These are phyloP conservation scores for Corythaeola cristata DNA, from an alignment of 2,113 vertebrate genomes.

Conservation along the genomic window DNA sequence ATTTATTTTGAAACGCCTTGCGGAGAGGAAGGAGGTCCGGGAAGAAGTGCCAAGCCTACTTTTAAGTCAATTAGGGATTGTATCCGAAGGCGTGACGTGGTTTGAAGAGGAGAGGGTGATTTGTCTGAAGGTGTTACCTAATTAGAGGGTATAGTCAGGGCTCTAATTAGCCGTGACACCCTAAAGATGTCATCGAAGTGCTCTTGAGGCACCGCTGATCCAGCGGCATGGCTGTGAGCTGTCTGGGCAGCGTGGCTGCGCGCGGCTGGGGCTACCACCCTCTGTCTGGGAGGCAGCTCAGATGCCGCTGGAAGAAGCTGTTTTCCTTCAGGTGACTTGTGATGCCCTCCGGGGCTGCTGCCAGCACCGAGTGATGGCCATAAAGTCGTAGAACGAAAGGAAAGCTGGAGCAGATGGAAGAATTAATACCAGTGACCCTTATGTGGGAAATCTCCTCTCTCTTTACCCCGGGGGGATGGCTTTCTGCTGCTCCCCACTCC, in stretches of 20 bases:
- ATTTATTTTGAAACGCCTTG: conserved; percentile 19
- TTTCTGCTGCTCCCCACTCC: neutral
- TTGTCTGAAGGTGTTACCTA: conserved; percentile 55
- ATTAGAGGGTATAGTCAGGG: neutral
- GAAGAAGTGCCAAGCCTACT: conserved; percentile 1
- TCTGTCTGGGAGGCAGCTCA: neutral
- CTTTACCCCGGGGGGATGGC: neutral
- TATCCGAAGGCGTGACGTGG: neutral
- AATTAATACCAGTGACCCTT: neutral
- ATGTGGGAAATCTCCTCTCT: neutral
- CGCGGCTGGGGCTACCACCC: neutral
- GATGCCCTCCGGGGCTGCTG: neutral
- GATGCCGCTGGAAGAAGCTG: neutral
- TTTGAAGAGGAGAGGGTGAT: conserved; percentile 1
- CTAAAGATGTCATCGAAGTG: conserved; percentile 33
- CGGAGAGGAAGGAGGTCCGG: neutral
- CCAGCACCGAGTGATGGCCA: neutral
- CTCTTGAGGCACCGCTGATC: neutral
- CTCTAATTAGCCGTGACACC: conserved; percentile 50
- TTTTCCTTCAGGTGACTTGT: neutral
- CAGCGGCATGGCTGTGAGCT: neutral
- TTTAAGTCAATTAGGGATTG: conserved; percentile 21
- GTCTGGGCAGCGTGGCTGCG: neutral
- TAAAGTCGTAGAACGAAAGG: neutral
- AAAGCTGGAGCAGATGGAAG: neutral